Percentiles rank a stretch among this genome's conserved stretches.
Evolutionary conservation across 2,797 vertebrate species (phyloP).

Genomic region (Anguilla megastoma): DNA sequence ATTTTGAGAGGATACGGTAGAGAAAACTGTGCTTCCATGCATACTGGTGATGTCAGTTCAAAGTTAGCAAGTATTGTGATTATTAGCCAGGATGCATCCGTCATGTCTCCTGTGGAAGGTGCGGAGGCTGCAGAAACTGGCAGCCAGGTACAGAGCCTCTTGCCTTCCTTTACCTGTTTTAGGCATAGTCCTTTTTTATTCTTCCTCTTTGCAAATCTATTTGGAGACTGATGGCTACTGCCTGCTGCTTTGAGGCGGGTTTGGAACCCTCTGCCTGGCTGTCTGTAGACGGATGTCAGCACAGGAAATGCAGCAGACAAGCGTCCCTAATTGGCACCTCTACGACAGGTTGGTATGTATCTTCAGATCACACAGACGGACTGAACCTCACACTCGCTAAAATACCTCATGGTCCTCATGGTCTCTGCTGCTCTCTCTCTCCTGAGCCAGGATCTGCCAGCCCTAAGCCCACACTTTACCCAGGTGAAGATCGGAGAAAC

Average conservation of each 20-base stretch:
- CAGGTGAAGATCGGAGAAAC: not conserved
- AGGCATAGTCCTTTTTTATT: not conserved
- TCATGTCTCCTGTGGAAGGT: not conserved
- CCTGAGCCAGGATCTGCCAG: not conserved
- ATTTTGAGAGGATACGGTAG: not conserved
- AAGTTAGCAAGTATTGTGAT: not conserved
- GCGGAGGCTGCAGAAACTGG: not conserved
- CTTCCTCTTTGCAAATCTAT: not conserved
- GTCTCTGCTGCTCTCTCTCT: not conserved
- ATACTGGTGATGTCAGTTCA: slow-evolving; percentile 14
- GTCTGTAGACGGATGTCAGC: slow-evolving; percentile 13
- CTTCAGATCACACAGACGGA: not conserved
- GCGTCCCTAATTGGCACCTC: slow-evolving; percentile 35
- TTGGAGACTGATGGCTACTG: slow-evolving; percentile 14
- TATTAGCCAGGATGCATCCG: slow-evolving; percentile 9
- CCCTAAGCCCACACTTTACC: not conserved
- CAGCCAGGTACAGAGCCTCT: slow-evolving; percentile 16
- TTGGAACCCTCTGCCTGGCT: slow-evolving; percentile 14
- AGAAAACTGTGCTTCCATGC: not conserved
- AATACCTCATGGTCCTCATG: not conserved
- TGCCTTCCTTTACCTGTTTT: not conserved
- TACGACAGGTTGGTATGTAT: slow-evolving; percentile 27
- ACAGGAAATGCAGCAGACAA: not conserved
- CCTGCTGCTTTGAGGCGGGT: not conserved
- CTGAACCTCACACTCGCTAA: not conserved